Percentiles rank a stretch among this genome's conserved stretches.
Evolutionary conservation across 53 echinoderm and acorn worm genomes (phyloP).

Genomic region (Echinometra lucunter): DNA sequence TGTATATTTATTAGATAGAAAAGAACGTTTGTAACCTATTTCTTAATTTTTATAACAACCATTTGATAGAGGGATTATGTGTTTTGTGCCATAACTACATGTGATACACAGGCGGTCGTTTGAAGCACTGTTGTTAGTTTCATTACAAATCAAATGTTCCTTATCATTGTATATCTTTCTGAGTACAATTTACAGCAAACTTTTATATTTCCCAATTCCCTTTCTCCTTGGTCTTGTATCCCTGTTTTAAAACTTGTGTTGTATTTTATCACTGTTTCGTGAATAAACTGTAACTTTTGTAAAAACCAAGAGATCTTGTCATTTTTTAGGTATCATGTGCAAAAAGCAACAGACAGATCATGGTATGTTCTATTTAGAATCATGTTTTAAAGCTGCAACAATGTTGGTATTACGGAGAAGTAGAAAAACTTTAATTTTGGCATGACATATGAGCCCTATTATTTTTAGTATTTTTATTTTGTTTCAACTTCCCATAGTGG

Average conservation of each 20-base stretch:
- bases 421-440: not conserved
- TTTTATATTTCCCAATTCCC: not conserved
- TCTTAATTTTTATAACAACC: constrained; percentile 64
- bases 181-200: not conserved
- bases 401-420: not conserved
- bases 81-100: constrained; percentile 37
- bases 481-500: not conserved
- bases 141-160: not conserved
- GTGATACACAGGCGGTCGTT: not conserved
- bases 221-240: not conserved
- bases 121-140: not conserved
- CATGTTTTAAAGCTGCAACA: not conserved
- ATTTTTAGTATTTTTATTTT: no score
- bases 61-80: constrained; percentile 45
- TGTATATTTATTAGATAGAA: constrained; percentile 62
- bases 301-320: not conserved
- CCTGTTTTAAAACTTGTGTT: not conserved
- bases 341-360: not conserved
- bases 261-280: not conserved
- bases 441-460: not conserved
- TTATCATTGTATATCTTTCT: not conserved
- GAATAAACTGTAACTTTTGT: not conserved
- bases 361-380: not conserved
- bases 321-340: not conserved
- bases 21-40: constrained; percentile 60